Evolutionary conservation across 2,888 invertebrate species (phyloP).

Genomic region (Pantelozetes paolii): DNA sequence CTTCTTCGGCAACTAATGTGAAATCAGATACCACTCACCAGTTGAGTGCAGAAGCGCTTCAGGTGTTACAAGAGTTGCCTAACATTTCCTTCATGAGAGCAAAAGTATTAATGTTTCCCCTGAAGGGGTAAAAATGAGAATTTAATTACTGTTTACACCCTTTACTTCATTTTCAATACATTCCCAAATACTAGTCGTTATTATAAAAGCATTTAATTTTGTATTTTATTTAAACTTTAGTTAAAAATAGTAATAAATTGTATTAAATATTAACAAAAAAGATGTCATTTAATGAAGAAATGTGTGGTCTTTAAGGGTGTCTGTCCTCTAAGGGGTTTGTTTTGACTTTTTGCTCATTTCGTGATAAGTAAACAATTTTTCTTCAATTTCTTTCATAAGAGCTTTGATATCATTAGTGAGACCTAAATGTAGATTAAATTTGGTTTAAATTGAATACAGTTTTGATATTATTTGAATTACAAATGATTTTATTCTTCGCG

Average conservation of each 20-base stretch:
- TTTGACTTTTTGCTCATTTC: not conserved
- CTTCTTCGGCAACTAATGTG: not conserved
- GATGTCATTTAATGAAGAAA: not conserved
- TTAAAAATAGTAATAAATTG: too few species aligned
- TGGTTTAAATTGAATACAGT: not conserved
- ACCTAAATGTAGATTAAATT: slow-evolving; percentile 56
- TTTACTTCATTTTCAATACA: not conserved
- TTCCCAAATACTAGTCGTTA: slow-evolving; percentile 24
- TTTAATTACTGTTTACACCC: not conserved
- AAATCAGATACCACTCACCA: not conserved
- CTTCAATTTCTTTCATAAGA: slow-evolving; percentile 77
- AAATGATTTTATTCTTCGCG: slow-evolving; percentile 80
- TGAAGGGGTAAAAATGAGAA: slow-evolving; percentile 51
- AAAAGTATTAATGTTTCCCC: slow-evolving; percentile 54
- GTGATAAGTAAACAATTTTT: slow-evolving; percentile 27
- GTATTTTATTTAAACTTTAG: too few species aligned
- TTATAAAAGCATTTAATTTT: slow-evolving; percentile 9
- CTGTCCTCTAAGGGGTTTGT: not conserved
- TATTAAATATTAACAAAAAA: too few species aligned
- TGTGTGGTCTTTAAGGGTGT: not conserved
- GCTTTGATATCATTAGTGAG: slow-evolving; percentile 82
- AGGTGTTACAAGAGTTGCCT: slow-evolving; percentile 52
- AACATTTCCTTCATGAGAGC: slow-evolving; percentile 54
- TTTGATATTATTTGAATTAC: slow-evolving; percentile 59
- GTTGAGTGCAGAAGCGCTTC: slow-evolving; percentile 51